These are phyloP conservation scores for Muscicapa comitata DNA, from an alignment of 2,797 vertebrate species.

Conservation along the genomic window DNA sequence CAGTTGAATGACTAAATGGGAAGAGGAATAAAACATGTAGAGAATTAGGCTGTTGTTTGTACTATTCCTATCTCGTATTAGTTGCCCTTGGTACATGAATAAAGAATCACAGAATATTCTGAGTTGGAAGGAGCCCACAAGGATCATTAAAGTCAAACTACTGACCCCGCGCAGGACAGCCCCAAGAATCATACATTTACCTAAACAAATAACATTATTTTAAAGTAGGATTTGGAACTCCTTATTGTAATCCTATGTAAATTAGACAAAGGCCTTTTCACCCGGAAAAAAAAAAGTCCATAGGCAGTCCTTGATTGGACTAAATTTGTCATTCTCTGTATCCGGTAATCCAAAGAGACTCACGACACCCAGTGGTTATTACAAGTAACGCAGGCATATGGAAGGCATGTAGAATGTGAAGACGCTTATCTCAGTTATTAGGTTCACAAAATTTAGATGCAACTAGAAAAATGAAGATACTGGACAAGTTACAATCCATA, in stretches of 20 bases:
- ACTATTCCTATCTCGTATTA: background rate
- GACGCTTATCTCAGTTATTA: background rate
- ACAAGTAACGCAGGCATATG: background rate
- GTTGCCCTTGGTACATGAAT: background rate
- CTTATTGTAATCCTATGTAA: background rate
- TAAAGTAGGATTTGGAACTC: background rate
- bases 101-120: background rate
- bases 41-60: background rate
- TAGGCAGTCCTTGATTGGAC: background rate
- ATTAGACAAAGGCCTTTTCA: background rate
- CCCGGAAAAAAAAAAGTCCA: background rate
- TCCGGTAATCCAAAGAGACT: background rate
- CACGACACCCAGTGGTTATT: conserved; percentile 53
- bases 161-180: background rate
- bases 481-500: background rate
- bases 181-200: background rate
- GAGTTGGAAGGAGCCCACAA: background rate
- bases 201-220: background rate
- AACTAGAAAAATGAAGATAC: background rate
- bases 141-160: background rate
- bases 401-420: background rate
- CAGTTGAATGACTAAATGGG: background rate
- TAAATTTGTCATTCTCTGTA: background rate
- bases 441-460: background rate
- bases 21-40: background rate